Evolutionary conservation across 23 tunicate genomes (phyloP).

Genomic region (Botrylloides violaceus): DNA sequence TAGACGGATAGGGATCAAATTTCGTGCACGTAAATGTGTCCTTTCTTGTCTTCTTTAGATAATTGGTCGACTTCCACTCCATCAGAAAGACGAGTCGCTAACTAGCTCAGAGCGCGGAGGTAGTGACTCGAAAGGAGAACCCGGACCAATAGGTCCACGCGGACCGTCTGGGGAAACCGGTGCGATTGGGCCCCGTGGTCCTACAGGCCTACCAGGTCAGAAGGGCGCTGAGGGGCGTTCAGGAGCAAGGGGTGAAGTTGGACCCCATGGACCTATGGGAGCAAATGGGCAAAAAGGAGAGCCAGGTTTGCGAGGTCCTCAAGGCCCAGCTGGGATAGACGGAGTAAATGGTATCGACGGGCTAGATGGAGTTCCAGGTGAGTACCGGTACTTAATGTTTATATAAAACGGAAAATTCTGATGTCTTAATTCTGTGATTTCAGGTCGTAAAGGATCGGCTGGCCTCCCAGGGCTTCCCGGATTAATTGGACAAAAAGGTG

Average conservation of each 20-base stretch:
- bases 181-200: conserved; percentile 9
- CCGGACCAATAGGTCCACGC: conserved; percentile 9
- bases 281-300: conserved; percentile 15
- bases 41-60: not conserved
- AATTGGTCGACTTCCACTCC: not conserved
- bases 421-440: not conserved
- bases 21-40: no score
- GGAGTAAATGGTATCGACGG: conserved; percentile 41
- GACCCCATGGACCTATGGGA: conserved; percentile 24
- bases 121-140: not conserved
- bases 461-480: conserved; percentile 19
- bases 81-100: not conserved
- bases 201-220: conserved; percentile 8
- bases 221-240: conserved; percentile 8
- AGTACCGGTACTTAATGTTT: no score
- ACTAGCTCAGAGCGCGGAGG: not conserved
- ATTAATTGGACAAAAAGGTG: conserved; percentile 34
- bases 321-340: conserved; percentile 27
- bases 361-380: conserved; percentile 32
- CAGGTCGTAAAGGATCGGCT: not conserved
- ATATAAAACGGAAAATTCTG: no score
- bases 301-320: conserved; percentile 11
- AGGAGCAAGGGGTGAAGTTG: conserved; percentile 13
- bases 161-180: conserved; percentile 21
- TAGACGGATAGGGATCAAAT: no score